A percentile compares a stretch with the other conserved stretches of the same genome.
Evolutionary conservation across 1,140 invertebrate species (phyloP).

Genomic region (Rhynchophorus ferrugineus): DNA sequence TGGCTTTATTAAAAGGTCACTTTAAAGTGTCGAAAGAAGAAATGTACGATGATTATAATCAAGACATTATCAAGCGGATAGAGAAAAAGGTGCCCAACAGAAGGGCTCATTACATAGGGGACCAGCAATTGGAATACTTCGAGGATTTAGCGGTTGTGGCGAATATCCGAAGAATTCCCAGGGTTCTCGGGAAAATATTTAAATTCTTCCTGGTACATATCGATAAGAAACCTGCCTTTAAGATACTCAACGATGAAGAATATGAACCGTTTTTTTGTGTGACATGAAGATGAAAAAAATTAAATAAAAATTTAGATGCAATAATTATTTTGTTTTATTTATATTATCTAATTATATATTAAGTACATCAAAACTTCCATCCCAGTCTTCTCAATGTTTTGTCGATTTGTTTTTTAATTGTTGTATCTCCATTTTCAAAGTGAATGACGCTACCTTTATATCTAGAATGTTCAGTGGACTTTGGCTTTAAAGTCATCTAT

Average conservation of each 20-base stretch:
- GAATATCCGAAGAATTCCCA: slow-evolving; percentile 21
- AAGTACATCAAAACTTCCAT: too few relatives aligned
- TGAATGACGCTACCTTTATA: too few relatives aligned
- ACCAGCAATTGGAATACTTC: slow-evolving; percentile 26
- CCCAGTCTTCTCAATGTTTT: too few relatives aligned
- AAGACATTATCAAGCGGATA: slow-evolving; percentile 30
- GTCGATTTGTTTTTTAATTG: too few relatives aligned
- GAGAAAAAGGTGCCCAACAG: slow-evolving; percentile 12
- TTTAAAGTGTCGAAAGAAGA: slow-evolving; percentile 43
- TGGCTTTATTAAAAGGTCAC: slow-evolving; percentile 19
- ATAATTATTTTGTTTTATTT: too few relatives aligned
- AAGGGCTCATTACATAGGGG: slow-evolving; percentile 25
- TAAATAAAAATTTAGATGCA: slow-evolving; percentile 6
- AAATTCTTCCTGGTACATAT: background rate
- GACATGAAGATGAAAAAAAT: background rate
- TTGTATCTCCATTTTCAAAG: too few relatives aligned
- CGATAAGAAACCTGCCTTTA: background rate
- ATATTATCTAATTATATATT: too few relatives aligned
- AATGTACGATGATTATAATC: slow-evolving; percentile 45
- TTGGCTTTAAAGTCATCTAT: too few relatives aligned
- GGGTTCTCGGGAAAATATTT: slow-evolving; percentile 21
- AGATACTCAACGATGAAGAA: slow-evolving; percentile 16
- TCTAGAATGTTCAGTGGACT: too few relatives aligned
- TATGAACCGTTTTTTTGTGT: background rate
- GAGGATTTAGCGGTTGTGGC: slow-evolving; percentile 26